Percentiles rank a stretch among this genome's conserved stretches.
Evolutionary conservation across 2,797 vertebrate genomes (phyloP).

Genomic region (Odontamblyopus lacepedii): DNA sequence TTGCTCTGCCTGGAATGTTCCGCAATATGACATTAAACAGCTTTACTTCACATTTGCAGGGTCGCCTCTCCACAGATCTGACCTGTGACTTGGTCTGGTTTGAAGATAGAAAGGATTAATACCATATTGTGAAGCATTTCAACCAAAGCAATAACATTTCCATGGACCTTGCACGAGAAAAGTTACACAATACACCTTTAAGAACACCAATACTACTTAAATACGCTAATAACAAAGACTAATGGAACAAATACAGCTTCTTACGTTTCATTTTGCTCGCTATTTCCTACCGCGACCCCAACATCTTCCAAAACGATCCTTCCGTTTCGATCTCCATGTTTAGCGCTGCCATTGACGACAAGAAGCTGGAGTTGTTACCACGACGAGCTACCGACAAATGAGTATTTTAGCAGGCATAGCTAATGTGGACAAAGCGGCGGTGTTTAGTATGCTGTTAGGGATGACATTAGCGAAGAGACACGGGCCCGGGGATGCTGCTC

Average conservation of each 20-base stretch:
- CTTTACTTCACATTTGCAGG: no score
- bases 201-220: background rate
- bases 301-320: background rate
- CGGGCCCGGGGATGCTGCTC: conserved; percentile 67
- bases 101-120: no score
- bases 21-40: no score
- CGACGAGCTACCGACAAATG: conserved; percentile 46
- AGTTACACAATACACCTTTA: background rate
- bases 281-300: background rate
- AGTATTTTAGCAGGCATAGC: conserved; percentile 61
- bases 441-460: conserved; percentile 77
- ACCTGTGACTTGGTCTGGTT: no score
- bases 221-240: background rate
- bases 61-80: no score
- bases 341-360: background rate
- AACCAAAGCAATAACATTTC: no score
- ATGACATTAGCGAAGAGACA: conserved; percentile 69
- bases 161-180: no score
- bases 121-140: no score
- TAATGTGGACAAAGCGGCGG: conserved; percentile 68
- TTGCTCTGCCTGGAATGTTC: no score
- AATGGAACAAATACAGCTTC: background rate
- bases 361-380: background rate
- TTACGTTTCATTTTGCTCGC: background rate
- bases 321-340: background rate